A percentile compares a stretch with the other conserved stretches of the same genome.
These are phyloP conservation scores for Panulirus ornatus DNA, from an alignment of 1,140 invertebrate species.

Conservation along the genomic window DNA sequence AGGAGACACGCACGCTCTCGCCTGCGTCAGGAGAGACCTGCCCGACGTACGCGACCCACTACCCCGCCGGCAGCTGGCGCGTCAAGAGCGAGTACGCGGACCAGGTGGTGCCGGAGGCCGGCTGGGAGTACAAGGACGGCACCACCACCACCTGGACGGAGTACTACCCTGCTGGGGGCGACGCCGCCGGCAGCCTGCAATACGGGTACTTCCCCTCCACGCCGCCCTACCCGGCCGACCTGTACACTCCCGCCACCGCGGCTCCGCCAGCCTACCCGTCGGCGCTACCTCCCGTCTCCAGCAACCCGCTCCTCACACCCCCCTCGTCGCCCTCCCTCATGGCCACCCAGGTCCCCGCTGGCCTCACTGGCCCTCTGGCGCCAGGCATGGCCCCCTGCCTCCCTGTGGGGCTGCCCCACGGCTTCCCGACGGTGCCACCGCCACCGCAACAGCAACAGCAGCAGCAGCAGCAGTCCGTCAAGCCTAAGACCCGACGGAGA, in stretches of 20 bases:
- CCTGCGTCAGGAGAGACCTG: constrained; percentile 37
- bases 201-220: constrained; percentile 46
- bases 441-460: constrained; percentile 12
- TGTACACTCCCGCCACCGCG: constrained; percentile 9
- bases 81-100: constrained; percentile 43
- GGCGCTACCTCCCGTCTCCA: neutral
- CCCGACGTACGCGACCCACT: neutral
- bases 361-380: neutral
- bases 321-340: constrained; percentile 52
- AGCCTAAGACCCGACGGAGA: constrained; percentile 62
- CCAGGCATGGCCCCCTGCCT: constrained; percentile 29
- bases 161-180: constrained; percentile 23
- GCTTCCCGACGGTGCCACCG: neutral
- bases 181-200: neutral
- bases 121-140: constrained; percentile 40
- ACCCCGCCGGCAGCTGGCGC: neutral
- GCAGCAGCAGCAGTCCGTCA: constrained; percentile 25
- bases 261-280: constrained; percentile 22
- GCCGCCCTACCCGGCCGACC: constrained; percentile 39
- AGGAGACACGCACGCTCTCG: constrained; percentile 18
- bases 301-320: constrained; percentile 48
- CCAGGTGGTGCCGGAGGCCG: constrained; percentile 31
- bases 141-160: constrained; percentile 13
- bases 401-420: constrained; percentile 23
- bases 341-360: neutral